These are phyloP conservation scores for Spinibarbus caldwelli DNA, from an alignment of 2,797 vertebrate genomes.

Conservation along the genomic window DNA sequence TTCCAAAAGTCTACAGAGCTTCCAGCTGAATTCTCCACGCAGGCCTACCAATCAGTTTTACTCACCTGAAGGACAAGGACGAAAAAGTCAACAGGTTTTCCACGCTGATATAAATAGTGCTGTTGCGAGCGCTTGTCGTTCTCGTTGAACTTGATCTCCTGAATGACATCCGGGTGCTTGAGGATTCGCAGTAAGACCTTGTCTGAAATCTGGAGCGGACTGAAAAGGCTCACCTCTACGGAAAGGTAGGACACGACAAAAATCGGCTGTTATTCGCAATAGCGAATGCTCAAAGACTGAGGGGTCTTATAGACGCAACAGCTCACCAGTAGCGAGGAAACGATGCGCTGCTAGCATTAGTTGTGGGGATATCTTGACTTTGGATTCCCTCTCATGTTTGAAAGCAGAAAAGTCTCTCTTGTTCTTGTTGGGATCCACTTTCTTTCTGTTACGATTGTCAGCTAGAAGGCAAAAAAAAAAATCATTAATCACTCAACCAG, in stretches of 20 bases:
- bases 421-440: conserved; percentile 84
- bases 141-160: conserved; percentile 91
- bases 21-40: neutral
- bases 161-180: conserved; percentile 91
- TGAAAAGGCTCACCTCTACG: conserved; percentile 90
- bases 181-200: conserved; percentile 92
- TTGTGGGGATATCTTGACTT: conserved; percentile 95
- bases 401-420: conserved; percentile 95
- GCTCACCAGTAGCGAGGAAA: conserved; percentile 90
- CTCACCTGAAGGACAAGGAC: conserved; percentile 91
- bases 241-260: neutral
- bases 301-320: neutral
- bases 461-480: conserved; percentile 71
- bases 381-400: conserved; percentile 86
- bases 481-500: neutral
- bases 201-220: conserved; percentile 85
- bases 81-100: conserved; percentile 90
- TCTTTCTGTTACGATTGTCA: conserved; percentile 91
- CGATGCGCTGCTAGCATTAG: conserved; percentile 94
- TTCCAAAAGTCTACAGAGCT: neutral
- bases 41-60: neutral
- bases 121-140: conserved; percentile 78
- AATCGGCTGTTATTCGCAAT: neutral
- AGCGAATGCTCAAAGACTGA: neutral
- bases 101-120: conserved; percentile 89